Evolutionary conservation across 2,797 vertebrate genomes (phyloP), one percentile per base, ranked within the genome.

Genomic region (Myiotriccus ornatus): DNA sequence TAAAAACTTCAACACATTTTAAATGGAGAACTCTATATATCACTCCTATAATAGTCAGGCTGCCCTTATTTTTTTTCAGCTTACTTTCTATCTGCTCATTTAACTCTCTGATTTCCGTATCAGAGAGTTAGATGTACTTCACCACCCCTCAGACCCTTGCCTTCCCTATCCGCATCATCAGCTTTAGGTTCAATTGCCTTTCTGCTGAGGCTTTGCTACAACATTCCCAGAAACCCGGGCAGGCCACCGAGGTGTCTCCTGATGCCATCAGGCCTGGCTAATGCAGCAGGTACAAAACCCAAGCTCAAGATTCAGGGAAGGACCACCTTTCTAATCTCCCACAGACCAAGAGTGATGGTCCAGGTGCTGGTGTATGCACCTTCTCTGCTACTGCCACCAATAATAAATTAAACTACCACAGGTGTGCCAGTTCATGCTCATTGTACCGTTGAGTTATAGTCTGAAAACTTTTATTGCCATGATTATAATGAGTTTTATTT

Each of bases 1-100:
- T 23, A 89, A 95, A 94, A 93, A 63, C 34, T 64, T 82, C 55
- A 82, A 73, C 19, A 70, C 35, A 76, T 73, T 91, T 93, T 65
- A 81, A 90, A 90, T 34, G 13, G 27, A 89, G 74, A 91, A 84
- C 83, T 87, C 3, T 49, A 59, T 47, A 67, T 82, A 87, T n/a
- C 41, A 76, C 23, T 91, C 43, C 74, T 73, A 25, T 21, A 93
- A 86, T 37, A 55, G 87, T 86, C 44, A 55, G 34, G 19, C 41
- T 67, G 69, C 37, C 55, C 74, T 81, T 52, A 34, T 74, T 77
- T 90, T 75, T 89, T 77, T 91, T 64, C 50, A 70, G n/a, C 39
- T 87, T 81, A 5, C 46, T 75, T 87, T 77, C 68, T 65, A 75
- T 84, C 53, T 14, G 64, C 8, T 70, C 49, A 43, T 18, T 89